These are phyloP conservation scores for Drosophila crucigera DNA, from an alignment of 2,888 invertebrate species.

Conservation along the genomic window DNA sequence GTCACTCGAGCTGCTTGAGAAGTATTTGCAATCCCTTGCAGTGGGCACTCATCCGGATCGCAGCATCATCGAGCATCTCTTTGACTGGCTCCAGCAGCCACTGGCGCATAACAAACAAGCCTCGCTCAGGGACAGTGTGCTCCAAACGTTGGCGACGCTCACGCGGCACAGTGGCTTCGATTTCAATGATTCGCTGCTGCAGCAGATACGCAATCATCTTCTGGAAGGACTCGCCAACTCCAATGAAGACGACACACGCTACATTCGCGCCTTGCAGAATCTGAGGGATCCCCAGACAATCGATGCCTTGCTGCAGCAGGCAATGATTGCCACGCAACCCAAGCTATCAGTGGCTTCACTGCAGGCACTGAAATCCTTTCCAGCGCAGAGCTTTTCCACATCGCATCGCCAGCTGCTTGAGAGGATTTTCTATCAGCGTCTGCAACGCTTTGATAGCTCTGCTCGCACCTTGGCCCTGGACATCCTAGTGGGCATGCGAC, in stretches of 20 bases:
- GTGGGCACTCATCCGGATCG: conserved; percentile 89
- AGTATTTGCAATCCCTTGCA: conserved; percentile 91
- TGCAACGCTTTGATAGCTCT: conserved; percentile 89
- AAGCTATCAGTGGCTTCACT: conserved; percentile 89
- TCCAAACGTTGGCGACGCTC: conserved; percentile 89
- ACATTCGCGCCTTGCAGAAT: conserved; percentile 90
- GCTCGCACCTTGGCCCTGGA: conserved; percentile 90
- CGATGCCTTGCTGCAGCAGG: conserved; percentile 87
- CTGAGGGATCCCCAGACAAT: conserved; percentile 88
- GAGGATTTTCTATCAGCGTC: conserved; percentile 88
- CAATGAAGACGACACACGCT: conserved; percentile 83
- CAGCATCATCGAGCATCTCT: conserved; percentile 85
- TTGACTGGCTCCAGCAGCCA: conserved; percentile 64
- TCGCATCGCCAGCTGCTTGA: conserved; percentile 86
- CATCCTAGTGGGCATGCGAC: conserved; percentile 88
- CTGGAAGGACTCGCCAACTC: conserved; percentile 81
- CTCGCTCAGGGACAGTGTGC: conserved; percentile 89
- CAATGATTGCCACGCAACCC: conserved; percentile 85
- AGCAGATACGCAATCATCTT: conserved; percentile 80
- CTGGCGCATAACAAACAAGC: conserved; percentile 86
- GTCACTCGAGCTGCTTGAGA: conserved; percentile 87
- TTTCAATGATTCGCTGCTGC: conserved; percentile 60
- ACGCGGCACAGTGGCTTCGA: conserved; percentile 85
- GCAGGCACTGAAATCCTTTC: conserved; percentile 88
- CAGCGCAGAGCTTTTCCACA: conserved; percentile 80